Percentiles rank a stretch among this genome's conserved stretches.
These are phyloP conservation scores for Huso huso DNA, from an alignment of 2,797 vertebrate species.

Conservation along the genomic window DNA sequence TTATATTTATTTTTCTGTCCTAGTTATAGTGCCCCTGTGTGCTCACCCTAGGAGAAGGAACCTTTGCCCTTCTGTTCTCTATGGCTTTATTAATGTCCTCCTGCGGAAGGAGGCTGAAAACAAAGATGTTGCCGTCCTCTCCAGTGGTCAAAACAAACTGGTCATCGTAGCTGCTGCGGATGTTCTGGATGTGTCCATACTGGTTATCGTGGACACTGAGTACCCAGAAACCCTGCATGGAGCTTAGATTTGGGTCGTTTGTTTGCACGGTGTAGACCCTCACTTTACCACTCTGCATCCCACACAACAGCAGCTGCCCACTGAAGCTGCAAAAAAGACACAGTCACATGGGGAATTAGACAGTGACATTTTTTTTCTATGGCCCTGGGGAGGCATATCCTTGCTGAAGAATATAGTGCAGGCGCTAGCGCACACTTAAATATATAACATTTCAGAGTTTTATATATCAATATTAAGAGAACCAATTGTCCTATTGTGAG, in stretches of 20 bases:
- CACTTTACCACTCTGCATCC: constrained; percentile 76
- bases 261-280: constrained; percentile 65
- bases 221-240: constrained; percentile 68
- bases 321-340: constrained; percentile 48
- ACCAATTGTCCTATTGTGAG: too few relatives aligned
- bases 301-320: constrained; percentile 72
- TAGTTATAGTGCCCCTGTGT: not conserved
- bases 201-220: constrained; percentile 77
- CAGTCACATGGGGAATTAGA: constrained; percentile 7
- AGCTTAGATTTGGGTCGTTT: constrained; percentile 32
- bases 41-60: constrained; percentile 72
- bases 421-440: too few relatives aligned
- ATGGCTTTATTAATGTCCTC: constrained; percentile 44
- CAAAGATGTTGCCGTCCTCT: constrained; percentile 86
- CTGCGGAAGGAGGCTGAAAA: constrained; percentile 60
- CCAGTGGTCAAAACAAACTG: constrained; percentile 73
- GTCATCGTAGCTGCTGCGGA: constrained; percentile 69
- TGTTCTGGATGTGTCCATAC: constrained; percentile 59
- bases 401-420: too few relatives aligned
- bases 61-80: constrained; percentile 40
- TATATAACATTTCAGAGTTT: too few relatives aligned
- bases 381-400: too few relatives aligned
- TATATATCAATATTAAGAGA: too few relatives aligned
- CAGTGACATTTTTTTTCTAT: not conserved
- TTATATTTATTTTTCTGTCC: too few relatives aligned